phyloP scores from a whole-genome alignment of 2,797 vertebrate species.

The Poeciliopsis turneri region DNA sequence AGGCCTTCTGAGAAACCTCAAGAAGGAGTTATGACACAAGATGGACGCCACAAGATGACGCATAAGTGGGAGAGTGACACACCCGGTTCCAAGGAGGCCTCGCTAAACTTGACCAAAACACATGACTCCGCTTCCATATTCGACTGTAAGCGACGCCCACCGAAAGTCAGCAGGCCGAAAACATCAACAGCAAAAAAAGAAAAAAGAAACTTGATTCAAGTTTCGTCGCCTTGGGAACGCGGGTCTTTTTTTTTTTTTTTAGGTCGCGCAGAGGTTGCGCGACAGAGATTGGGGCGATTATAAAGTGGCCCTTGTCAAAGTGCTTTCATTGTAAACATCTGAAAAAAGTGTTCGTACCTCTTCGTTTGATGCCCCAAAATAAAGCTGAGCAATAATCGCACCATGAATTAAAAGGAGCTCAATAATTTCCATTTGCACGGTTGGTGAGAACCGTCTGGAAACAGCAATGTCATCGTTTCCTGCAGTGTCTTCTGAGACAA shows the following conservation, averaged over 20 bases:
- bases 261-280: neutral
- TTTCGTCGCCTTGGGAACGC: neutral
- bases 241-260: neutral
- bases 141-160: conserved; percentile 51
- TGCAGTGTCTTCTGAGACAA: no score
- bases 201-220: neutral
- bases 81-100: conserved; percentile 72
- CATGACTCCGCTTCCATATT: conserved; percentile 52
- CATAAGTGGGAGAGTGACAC: conserved; percentile 71
- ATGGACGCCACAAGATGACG: conserved; percentile 67
- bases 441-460: no score
- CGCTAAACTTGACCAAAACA: conserved; percentile 55
- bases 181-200: no score
- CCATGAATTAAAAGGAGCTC: no score
- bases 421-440: no score
- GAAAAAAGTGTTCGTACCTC: neutral
- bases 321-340: neutral
- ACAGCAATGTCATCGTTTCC: no score
- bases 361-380: no score
- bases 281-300: neutral
- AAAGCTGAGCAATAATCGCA: no score
- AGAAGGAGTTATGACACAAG: conserved; percentile 64
- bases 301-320: neutral
- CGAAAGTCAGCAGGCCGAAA: conserved; percentile 16
- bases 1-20: conserved; percentile 54